Base-by-base conservation (phyloP, 2,113 vertebrate genomes). In the Sturnus vulgaris region DNA sequence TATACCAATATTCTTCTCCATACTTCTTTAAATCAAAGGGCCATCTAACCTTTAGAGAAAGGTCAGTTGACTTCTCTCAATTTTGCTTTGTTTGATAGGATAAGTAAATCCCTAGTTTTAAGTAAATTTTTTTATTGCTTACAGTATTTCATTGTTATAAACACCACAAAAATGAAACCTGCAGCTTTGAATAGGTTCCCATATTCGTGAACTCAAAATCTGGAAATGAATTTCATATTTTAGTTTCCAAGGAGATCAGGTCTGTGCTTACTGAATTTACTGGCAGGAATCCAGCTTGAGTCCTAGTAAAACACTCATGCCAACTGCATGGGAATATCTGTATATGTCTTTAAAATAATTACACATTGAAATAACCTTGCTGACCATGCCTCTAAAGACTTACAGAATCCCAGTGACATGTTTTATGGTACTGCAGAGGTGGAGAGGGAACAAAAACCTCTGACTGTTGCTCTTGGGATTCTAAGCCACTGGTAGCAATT, bases 261-360 rank as follows among this genome's bases (percentile, higher is more conserved):
- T 86, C 50, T 49, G 46, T 57, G 17, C 60, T 80, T 61, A 83
- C 21, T 57, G 60, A 84, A 49, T 24, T 73, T 89, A 19, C 42
- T 89, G 69, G 50, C 59, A 77, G 37, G 40, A 61, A 18, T 77
- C 50, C 28, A 28, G 27, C 57, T 61, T 44, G 6, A 79, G 42
- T 90, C 47, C 37, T 75, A 14, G 55, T 33, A 70, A 65, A 93
- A 63, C 25, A 57, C 35, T 69, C 24, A 22, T 84, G 72, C 60
- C 64, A 89, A 12, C 37, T 86, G 37, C 1, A 1, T 89, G 94
- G 65, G 82, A 91, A 73, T 86, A 60, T 70, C 37, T 78, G 8
- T 91, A 56, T 71, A 44, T 81, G 46, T 81, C 94, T 94, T 86
- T 49, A 92, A 88, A 86, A 61, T 69, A 77, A 77, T 89, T 81